These are phyloP conservation scores for Volucella inanis DNA, from an alignment of 2,888 invertebrate species.

Conservation along the genomic window DNA sequence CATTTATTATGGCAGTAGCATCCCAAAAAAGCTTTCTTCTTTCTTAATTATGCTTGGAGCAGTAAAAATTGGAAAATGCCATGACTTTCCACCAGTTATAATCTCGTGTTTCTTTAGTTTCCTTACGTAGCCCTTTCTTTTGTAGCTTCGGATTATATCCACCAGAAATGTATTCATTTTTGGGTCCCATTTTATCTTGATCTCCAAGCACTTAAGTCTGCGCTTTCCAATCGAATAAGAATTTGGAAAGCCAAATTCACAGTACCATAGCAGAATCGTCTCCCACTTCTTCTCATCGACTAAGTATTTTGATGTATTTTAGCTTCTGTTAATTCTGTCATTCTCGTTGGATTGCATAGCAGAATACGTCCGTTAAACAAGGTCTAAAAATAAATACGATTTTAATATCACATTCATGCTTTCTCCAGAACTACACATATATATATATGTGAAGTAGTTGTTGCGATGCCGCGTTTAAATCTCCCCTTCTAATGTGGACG, in stretches of 20 bases:
- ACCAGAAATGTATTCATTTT: constrained; percentile 35
- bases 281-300: constrained; percentile 48
- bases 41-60: constrained; percentile 52
- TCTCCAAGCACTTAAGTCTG: constrained; percentile 46
- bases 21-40: constrained; percentile 49
- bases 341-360: constrained; percentile 55
- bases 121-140: constrained; percentile 43
- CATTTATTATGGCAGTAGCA: too few species aligned
- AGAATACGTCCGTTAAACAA: constrained; percentile 17
- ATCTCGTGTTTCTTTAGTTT: constrained; percentile 36
- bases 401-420: constrained; percentile 56
- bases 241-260: constrained; percentile 56
- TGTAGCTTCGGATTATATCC: constrained; percentile 48
- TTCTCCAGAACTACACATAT: constrained; percentile 31
- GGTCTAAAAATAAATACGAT: constrained; percentile 55
- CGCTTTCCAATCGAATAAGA: constrained; percentile 53
- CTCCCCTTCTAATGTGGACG: constrained; percentile 14
- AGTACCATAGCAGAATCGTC: too few species aligned
- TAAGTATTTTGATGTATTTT: constrained; percentile 49
- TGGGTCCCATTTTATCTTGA: constrained; percentile 45
- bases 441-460: constrained; percentile 38
- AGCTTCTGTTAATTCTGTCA: constrained; percentile 51
- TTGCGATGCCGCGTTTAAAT: too few species aligned
- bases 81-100: constrained; percentile 34
- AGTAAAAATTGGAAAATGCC: constrained; percentile 61